These are phyloP conservation scores for Saturnia japonica DNA, from an alignment of 2,888 invertebrate species.

Conservation along the genomic window DNA sequence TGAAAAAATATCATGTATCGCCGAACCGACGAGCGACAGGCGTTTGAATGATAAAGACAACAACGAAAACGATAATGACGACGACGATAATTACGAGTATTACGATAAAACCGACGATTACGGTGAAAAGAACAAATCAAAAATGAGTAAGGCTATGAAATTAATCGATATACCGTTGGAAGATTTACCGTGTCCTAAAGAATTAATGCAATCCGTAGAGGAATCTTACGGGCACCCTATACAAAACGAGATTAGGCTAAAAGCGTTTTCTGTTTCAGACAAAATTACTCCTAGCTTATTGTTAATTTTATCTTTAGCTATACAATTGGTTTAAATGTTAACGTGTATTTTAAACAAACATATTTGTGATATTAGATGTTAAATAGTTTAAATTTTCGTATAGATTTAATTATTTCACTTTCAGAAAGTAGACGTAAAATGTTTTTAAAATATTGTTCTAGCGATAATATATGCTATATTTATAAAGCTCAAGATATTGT, in stretches of 20 bases:
- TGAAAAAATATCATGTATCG: conserved; percentile 87
- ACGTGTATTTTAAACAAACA: conserved; percentile 46
- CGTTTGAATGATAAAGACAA: conserved; percentile 56
- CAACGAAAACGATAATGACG: conserved; percentile 53
- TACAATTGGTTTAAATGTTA: conserved; percentile 47
- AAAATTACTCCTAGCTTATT: conserved; percentile 50
- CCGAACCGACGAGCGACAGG: conserved; percentile 69
- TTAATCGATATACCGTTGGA: conserved; percentile 69
- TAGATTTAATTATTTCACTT: conserved; percentile 45
- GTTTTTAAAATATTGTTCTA: neutral
- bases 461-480: neutral
- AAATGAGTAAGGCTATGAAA: conserved; percentile 58
- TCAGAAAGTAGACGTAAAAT: conserved; percentile 37
- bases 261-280: conserved; percentile 63
- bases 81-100: conserved; percentile 70
- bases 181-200: conserved; percentile 74
- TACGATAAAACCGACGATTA: conserved; percentile 69
- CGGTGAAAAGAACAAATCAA: conserved; percentile 50
- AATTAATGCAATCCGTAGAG: conserved; percentile 69
- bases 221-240: conserved; percentile 73
- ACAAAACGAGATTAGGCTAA: conserved; percentile 74
- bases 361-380: conserved; percentile 76
- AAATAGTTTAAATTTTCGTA: conserved; percentile 55
- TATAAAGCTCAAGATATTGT: too few relatives aligned
- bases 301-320: conserved; percentile 46